These are phyloP conservation scores for Oligia latruncula DNA, from an alignment of 2,888 invertebrate genomes.

Conservation along the genomic window DNA sequence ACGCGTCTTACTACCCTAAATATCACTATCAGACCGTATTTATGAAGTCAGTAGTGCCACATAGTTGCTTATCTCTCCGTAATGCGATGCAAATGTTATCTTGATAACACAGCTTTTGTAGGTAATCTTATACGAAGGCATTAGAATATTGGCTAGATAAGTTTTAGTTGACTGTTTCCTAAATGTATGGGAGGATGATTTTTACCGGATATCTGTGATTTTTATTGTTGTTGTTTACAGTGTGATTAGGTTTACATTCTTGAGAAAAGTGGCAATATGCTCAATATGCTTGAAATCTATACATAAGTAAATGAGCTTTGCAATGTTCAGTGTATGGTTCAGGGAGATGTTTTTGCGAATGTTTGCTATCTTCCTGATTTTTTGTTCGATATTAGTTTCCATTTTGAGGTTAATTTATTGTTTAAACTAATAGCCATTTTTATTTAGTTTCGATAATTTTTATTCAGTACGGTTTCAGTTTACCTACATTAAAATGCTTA, in stretches of 20 bases:
- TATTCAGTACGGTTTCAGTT: not conserved
- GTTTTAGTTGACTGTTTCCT: constrained; percentile 27
- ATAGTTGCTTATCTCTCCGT: constrained; percentile 57
- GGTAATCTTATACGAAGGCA: constrained; percentile 35
- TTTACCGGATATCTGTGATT: too few relatives aligned
- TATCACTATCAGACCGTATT: constrained; percentile 55
- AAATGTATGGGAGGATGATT: not conserved
- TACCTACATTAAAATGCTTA: not conserved
- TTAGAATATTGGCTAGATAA: constrained; percentile 33
- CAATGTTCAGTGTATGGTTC: too few relatives aligned
- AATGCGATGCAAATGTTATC: constrained; percentile 58
- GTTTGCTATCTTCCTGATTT: not conserved
- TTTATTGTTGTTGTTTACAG: not conserved
- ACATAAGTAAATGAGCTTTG: not conserved
- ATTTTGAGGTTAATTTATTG: not conserved
- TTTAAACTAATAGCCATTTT: not conserved
- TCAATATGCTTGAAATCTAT: not conserved
- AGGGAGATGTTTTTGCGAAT: not conserved
- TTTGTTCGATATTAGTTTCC: not conserved
- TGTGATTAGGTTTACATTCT: not conserved
- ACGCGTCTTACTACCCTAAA: constrained; percentile 56
- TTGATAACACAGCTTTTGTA: constrained; percentile 44
- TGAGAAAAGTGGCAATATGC: too few relatives aligned
- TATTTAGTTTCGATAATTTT: too few relatives aligned
- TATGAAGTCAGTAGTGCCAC: constrained; percentile 49